Base-by-base conservation (phyloP, 2,113 vertebrate species). In the Amazona vittata region DNA sequence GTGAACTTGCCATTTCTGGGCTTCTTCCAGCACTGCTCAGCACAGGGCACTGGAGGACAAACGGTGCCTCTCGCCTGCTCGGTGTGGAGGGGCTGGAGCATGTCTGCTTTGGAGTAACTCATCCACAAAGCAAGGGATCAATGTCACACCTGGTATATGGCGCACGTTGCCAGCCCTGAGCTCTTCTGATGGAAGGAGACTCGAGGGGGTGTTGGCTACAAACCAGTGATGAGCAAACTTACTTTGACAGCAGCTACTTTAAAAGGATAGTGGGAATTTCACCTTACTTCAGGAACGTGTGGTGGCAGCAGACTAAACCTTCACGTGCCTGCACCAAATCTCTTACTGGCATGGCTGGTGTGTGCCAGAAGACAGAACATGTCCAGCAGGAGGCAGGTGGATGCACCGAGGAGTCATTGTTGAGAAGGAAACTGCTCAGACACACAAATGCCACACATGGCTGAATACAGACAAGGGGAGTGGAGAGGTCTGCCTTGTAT, bases 391-490 rank as follows among this genome's bases (percentile, higher is more conserved):
- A 43, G 29, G 35, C 9, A 22, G 25, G 35, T n/a, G 63, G n/a
- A 7, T 11, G 12, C 4, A 13, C 31, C 4, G 0, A 46, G 46
- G 57, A 59, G 33, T 14, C 50, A 16, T 15, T n/a, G 55, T 43
- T 21, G 31, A 24, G 4, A 47, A 63, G 63, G 55, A 24, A 37
- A 20, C 18, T 3, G 3, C 21, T 39, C 2, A 2, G 67, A 19
- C 21, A 26, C 11, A 0, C 15, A 2, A 5, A 4, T 7, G 5
- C 10, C 69, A 15, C 29, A 1, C 17, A 0, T 1, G 4, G n/a
- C 33, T 39, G 24, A 67, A 15, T 6, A 39, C 59, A 41, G 24
- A 7, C 11, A 21, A 6, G 10, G 0, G 52, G 33, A 33, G 53
- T 3, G 15, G 3, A 31, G 28, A 18, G 33, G 16, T 29, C 10